Evolutionary conservation across 2,797 vertebrate genomes (phyloP).

Genomic region (Schizothorax lantsangensis): DNA sequence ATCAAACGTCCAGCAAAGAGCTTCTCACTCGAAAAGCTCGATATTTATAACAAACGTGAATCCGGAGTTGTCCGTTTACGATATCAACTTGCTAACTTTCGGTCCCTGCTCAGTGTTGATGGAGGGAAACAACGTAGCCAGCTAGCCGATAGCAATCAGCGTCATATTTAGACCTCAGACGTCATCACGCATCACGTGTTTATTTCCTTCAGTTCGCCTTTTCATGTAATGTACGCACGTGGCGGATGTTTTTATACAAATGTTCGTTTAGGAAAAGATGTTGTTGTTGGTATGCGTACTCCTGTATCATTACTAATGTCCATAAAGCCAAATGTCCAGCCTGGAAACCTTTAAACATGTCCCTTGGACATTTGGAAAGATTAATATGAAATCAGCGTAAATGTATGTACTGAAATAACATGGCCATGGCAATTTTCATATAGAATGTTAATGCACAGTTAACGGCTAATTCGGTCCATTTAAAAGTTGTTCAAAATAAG

Average conservation of each 20-base stretch:
- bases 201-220: background rate
- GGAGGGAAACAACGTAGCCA: conserved; percentile 51
- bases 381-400: background rate
- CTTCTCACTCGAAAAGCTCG: background rate
- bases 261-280: background rate
- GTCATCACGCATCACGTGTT: conserved; percentile 22
- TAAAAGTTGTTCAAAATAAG: background rate
- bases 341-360: background rate
- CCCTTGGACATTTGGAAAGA: background rate
- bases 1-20: background rate
- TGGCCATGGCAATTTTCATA: background rate
- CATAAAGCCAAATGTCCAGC: background rate
- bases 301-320: background rate
- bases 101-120: conserved; percentile 22
- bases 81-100: conserved; percentile 17
- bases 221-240: background rate
- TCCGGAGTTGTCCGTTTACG: background rate
- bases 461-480: background rate
- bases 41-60: background rate
- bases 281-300: background rate
- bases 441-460: background rate
- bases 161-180: conserved; percentile 24
- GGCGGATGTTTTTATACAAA: conserved; percentile 7
- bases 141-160: conserved; percentile 1
- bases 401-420: background rate